Evolutionary conservation across 2,888 invertebrate genomes (phyloP).

Genomic region (Lasioglossum malachurum): DNA sequence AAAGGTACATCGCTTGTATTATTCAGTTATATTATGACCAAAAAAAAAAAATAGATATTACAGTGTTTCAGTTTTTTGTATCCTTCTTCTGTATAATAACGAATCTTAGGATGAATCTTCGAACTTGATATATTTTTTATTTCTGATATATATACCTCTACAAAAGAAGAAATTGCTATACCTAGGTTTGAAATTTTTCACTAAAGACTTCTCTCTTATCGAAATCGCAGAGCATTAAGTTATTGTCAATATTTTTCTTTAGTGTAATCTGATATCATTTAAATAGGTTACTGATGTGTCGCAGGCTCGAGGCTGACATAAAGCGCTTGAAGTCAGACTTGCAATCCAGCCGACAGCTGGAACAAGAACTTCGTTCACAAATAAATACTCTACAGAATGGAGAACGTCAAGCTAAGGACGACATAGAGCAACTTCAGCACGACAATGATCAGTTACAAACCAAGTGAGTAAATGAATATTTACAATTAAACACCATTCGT

Average conservation of each 20-base stretch:
- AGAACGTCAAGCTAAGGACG: conserved; percentile 89
- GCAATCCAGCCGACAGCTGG: conserved; percentile 89
- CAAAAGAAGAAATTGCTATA: conserved; percentile 8
- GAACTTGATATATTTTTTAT: neutral
- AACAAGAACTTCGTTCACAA: conserved; percentile 91
- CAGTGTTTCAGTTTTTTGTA: neutral
- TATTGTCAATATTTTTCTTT: conserved; percentile 50
- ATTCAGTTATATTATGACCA: neutral
- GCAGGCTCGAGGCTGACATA: conserved; percentile 90
- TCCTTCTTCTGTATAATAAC: neutral
- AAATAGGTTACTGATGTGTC: conserved; percentile 83
- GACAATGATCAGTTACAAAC: conserved; percentile 95
- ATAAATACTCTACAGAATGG: conserved; percentile 88
- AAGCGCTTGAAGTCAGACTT: conserved; percentile 91
- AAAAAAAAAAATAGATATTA: neutral
- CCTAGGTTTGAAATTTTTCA: neutral
- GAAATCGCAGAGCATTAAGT: neutral
- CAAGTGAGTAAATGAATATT: conserved; percentile 87
- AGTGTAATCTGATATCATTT: conserved; percentile 65
- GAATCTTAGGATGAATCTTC: neutral
- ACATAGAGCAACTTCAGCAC: conserved; percentile 92
- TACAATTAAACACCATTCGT: neutral
- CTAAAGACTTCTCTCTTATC: neutral
- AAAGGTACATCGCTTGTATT: conserved; percentile 79
- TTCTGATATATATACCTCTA: neutral